Base-by-base conservation (phyloP, 2,888 invertebrate species). In the Brachyptera risi region DNA sequence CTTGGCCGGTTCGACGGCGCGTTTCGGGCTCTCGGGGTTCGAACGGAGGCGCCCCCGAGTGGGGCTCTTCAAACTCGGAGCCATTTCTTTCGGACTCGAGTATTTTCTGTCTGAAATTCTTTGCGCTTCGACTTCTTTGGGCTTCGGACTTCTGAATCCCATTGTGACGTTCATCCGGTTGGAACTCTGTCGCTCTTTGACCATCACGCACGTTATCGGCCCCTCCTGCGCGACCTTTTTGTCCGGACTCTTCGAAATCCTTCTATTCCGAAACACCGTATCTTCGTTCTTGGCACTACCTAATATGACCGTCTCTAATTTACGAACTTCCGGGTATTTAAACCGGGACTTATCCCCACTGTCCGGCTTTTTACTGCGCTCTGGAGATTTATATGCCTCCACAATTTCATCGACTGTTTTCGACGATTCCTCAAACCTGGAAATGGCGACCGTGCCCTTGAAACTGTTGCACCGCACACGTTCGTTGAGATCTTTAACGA, bases 211-310 rank as follows among this genome's bases (percentile, higher is more conserved):
- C 1, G 59, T 27, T n/a, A 54, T 38, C 2, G 54, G 54, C 2
- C 26, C 38, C 17, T 37, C 38, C 17, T 47, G 47, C 26, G 59
- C 59, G 35, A 35, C 54, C 59, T 57, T 26, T 23, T 65, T 63
- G 56, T 64, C 68, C 19, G 40, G 40, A 15, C 68, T 68, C 17
- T 68, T 68, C 1, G 65, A 40, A 4, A 40, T 5, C 7, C n/a
- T 40, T 15, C n/a, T 4, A n/a, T 5, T n/a, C 40, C n/a, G 17
- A n/a, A 15, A 40, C 4, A 40, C 4, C 13, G 5, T 15, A 15
- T 15, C 40, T 9, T 9, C 40, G 7, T n/a, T 5, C 40, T 40
- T 40, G 4, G 7, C 11, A 11, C 35, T 35, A 7, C n/a, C 40
- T 7, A 40, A 15, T 3, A 5, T 11, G 19, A 11, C 2, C 17